Evolutionary conservation across 2,888 invertebrate species (phyloP), one percentile per base, ranked within the genome.

Genomic region (Orchesella flavescens): DNA sequence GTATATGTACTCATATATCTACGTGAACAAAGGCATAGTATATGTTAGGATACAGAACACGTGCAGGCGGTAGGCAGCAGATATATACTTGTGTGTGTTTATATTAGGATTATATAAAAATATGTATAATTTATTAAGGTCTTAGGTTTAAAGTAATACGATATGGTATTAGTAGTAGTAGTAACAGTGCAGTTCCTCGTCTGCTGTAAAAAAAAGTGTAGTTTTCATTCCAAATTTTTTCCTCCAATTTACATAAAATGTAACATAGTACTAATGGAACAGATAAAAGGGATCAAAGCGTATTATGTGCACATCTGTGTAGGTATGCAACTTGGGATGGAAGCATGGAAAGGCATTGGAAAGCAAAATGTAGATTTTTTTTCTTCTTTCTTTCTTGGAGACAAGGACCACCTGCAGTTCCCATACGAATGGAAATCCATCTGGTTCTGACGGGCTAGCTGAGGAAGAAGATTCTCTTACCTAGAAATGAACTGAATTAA

Each of bases 371-470:
- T 53, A 78, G 53, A 78, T 69, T 78, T 77, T 63, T n/a, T n/a
- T n/a, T n/a, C n/a, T n/a, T n/a, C n/a, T n/a, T n/a, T n/a, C n/a
- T n/a, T n/a, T 49, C 46, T 71, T 71, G 71, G 61, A 68, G 68
- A 76, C 76, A 68, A 21, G 76, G 78, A 78, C 78, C 78, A 78
- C 78, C 78, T 78, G 78, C 71, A 78, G 78, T 61, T 78, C 66
- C 34, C 49, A 69, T 69, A 21, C 49, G 53, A 68, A 86, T 84
- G 80, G 86, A 87, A 84, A 87, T 86, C 80, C 83, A 63, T 85
- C 87, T 87, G 87, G 53, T 86, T 75, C 44, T 87, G 87, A 87
- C 87, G 85, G 83, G 76, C 79, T 46, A 71, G 49, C 76, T 66
- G 10, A 66, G 34, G 66, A 66, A 43, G 19, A 66, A 43, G 19